These are phyloP conservation scores for Gallinago undulata DNA, from an alignment of 2,113 vertebrate genomes.

Conservation along the genomic window DNA sequence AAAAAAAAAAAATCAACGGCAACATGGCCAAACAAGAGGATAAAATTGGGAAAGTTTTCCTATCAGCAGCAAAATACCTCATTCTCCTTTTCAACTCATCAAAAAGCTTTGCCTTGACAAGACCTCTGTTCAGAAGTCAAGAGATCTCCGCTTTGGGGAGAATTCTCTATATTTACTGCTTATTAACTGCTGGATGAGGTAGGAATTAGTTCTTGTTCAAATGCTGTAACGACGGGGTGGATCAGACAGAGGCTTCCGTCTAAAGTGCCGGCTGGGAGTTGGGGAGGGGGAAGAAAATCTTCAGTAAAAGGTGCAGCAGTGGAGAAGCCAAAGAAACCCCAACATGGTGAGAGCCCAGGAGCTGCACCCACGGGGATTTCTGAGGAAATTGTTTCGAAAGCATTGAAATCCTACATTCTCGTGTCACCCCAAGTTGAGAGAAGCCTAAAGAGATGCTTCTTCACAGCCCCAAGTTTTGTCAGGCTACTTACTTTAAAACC, in stretches of 20 bases:
- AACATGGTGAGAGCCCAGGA: accelerated
- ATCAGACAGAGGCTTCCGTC: background rate
- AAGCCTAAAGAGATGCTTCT: background rate
- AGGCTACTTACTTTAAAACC: too few species aligned
- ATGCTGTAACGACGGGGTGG: background rate
- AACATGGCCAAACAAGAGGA: background rate
- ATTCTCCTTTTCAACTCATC: background rate
- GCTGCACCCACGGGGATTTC: accelerated
- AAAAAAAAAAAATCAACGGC: background rate
- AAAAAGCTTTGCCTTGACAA: background rate
- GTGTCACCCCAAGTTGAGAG: background rate
- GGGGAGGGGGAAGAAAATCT: background rate
- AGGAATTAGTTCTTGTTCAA: background rate
- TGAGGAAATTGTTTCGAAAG: background rate
- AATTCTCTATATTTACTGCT: background rate
- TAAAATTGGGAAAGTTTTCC: too few species aligned
- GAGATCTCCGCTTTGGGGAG: background rate
- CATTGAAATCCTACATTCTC: background rate
- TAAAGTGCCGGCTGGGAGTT: background rate
- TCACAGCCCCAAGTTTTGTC: too few species aligned
- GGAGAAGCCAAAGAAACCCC: background rate
- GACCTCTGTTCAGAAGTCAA: background rate
- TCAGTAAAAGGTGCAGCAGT: background rate
- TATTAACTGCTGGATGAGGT: background rate
- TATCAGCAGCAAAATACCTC: background rate